phyloP scores from a whole-genome alignment of 2,113 vertebrate species.

The Chrysochloris asiatica region DNA sequence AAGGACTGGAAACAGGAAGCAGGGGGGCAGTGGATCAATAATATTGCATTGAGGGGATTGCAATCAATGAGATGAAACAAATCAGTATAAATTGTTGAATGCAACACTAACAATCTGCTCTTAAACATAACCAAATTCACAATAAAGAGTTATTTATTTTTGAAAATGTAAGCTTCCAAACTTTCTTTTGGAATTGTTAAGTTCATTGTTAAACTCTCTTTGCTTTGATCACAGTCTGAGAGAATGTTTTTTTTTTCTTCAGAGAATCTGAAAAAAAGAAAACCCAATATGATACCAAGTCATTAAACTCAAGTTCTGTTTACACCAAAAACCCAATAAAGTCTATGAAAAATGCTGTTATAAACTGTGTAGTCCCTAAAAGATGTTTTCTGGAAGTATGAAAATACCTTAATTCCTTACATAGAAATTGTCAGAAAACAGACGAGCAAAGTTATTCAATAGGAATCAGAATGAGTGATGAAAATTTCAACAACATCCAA shows the following conservation, averaged over 20 bases:
- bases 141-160: too few species aligned
- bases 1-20: too few species aligned
- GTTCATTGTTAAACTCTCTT: slow-evolving; percentile 30
- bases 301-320: slow-evolving; percentile 39
- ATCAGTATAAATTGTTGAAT: too few species aligned
- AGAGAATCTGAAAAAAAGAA: slow-evolving; percentile 30
- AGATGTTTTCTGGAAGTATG: neutral
- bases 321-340: too few species aligned
- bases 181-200: neutral
- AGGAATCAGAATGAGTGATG: neutral
- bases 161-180: too few species aligned
- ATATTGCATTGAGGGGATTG: too few species aligned
- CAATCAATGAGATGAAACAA: too few species aligned
- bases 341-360: slow-evolving; percentile 21
- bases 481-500: slow-evolving; percentile 8
- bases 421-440: neutral
- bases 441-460: neutral
- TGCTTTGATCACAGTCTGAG: slow-evolving; percentile 10
- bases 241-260: slow-evolving; percentile 45
- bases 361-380: neutral
- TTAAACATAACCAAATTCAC: too few species aligned
- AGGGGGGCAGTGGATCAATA: too few species aligned
- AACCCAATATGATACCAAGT: neutral
- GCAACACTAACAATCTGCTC: too few species aligned
- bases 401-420: neutral